These are phyloP conservation scores for Rutilus rutilus DNA, from an alignment of 2,113 vertebrate genomes.

Conservation along the genomic window DNA sequence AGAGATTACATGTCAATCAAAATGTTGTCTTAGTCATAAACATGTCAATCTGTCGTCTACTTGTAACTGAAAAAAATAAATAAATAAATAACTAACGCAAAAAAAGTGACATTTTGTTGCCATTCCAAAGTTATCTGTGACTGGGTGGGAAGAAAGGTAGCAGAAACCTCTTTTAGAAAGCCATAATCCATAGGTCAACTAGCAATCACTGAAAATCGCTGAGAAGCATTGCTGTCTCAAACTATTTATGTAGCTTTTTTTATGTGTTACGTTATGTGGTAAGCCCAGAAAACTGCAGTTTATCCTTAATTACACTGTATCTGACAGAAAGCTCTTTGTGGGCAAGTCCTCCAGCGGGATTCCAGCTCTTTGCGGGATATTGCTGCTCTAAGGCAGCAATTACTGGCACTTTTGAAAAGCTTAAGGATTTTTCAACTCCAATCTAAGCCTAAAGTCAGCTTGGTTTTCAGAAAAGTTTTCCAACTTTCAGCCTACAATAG, in stretches of 20 bases:
- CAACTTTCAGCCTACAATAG: conserved; percentile 5
- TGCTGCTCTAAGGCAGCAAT: conserved; percentile 39
- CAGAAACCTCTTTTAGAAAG: neutral
- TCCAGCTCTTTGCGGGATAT: conserved; percentile 27
- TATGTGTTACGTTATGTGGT: neutral
- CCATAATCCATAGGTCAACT: neutral
- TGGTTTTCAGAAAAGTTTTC: conserved; percentile 36
- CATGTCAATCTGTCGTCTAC: neutral
- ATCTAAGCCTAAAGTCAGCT: conserved; percentile 30
- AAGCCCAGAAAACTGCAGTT: conserved; percentile 9
- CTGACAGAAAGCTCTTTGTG: conserved; percentile 33
- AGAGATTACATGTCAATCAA: neutral
- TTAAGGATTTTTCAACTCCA: conserved; percentile 39
- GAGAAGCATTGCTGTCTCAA: neutral
- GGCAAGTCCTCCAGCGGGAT: conserved; percentile 23
- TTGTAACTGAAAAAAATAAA: neutral
- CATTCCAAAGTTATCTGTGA: neutral
- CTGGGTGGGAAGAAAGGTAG: neutral
- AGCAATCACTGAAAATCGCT: neutral
- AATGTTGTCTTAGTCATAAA: neutral
- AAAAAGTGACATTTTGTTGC: neutral
- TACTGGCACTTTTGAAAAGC: conserved; percentile 33
- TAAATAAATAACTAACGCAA: neutral
- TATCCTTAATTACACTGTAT: conserved; percentile 34
- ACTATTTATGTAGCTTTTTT: conserved; percentile 27